These are phyloP conservation scores for Falcunculus frontatus DNA, from an alignment of 2,113 vertebrate species.

Conservation along the genomic window DNA sequence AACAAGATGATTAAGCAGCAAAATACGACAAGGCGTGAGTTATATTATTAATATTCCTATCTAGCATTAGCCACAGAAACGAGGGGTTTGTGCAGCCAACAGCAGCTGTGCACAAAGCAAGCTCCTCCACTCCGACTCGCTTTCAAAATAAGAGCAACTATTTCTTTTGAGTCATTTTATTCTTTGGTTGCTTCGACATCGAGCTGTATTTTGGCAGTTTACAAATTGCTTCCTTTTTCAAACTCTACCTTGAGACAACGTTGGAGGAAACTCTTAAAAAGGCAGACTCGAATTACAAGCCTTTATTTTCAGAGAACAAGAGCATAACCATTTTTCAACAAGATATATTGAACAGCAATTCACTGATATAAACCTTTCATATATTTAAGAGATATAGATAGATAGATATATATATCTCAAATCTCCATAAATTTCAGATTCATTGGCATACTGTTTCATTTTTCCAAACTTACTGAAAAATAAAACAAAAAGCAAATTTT, in stretches of 20 bases:
- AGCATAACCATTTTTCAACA: neutral
- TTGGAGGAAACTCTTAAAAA: neutral
- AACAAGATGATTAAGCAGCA: slow-evolving; percentile 38
- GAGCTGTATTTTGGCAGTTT: neutral
- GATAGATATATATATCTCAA: neutral
- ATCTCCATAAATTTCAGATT: neutral
- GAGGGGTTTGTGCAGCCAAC: neutral
- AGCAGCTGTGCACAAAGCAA: neutral
- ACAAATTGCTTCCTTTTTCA: neutral
- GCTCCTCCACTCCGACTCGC: neutral
- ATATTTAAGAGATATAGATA: neutral
- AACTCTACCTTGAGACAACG: neutral
- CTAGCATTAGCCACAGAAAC: neutral
- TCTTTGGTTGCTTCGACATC: neutral
- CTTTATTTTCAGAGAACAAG: neutral
- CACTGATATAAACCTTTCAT: neutral
- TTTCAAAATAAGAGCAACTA: slow-evolving; percentile 37
- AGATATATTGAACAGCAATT: neutral
- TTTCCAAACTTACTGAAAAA: neutral
- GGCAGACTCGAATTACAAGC: neutral
- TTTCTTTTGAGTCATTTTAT: neutral
- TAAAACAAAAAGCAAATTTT: neutral
- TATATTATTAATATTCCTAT: slow-evolving; percentile 12
- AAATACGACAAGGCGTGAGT: slow-evolving; percentile 27
- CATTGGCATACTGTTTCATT: neutral